A percentile compares a stretch with the other conserved stretches of the same genome.
phyloP scores from a whole-genome alignment of 92 coral and sea anemone species.

The Phymanthus crucifer region DNA sequence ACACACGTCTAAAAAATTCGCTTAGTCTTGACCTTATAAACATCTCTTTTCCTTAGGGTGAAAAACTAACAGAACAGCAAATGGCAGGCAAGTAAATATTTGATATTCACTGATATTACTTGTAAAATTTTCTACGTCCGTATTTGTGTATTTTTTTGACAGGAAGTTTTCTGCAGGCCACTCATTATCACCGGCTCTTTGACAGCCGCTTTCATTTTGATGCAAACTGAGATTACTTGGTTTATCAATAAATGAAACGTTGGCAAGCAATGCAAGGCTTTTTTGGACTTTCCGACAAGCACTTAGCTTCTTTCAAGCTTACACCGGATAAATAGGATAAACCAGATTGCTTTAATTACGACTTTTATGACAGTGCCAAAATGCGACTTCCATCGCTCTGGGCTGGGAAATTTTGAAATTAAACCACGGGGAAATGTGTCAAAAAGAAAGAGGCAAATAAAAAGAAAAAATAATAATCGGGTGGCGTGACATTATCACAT shows the following conservation, averaged over 20 bases:
- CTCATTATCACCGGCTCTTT: background rate
- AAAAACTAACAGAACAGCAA: background rate
- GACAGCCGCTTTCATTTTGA: background rate
- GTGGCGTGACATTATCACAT: no score
- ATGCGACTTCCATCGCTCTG: background rate
- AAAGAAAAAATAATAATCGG: background rate
- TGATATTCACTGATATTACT: no score
- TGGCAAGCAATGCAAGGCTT: background rate
- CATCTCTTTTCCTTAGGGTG: background rate
- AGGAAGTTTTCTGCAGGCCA: background rate
- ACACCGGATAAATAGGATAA: background rate
- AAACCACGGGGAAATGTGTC: background rate
- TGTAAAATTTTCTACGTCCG: no score
- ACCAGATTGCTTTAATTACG: background rate
- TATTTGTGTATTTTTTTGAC: no score
- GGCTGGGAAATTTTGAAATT: background rate
- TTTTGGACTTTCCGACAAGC: slow-evolving; percentile 2
- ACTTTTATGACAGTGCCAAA: background rate
- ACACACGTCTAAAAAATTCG: background rate
- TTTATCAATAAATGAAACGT: background rate
- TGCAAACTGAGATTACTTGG: background rate
- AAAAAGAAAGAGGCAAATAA: background rate
- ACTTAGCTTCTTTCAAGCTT: background rate
- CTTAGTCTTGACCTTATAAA: background rate
- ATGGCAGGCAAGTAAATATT: background rate